Percentiles rank a stretch among this genome's conserved stretches.
Conservation (phyloP, 2,113 vertebrate species). For the Tringa solitaria region DNA sequence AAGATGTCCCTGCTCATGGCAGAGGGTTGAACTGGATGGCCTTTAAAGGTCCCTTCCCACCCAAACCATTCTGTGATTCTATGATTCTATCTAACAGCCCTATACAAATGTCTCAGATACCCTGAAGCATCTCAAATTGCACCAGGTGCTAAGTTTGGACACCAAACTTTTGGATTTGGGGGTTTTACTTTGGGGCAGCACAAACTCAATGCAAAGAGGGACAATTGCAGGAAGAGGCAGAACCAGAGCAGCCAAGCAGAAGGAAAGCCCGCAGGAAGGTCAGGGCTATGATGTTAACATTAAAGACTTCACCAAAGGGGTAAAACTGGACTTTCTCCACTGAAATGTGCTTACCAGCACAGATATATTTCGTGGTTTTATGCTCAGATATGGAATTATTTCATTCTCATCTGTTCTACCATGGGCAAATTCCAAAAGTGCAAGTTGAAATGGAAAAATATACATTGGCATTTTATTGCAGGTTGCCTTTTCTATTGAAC, state of each 20-base stretch:
- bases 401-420: neutral
- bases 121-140: neutral
- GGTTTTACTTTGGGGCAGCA: neutral
- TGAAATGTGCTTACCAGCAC: neutral
- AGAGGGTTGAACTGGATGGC: neutral
- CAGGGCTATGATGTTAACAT: too few species aligned
- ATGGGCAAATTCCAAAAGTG: neutral
- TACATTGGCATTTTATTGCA: neutral
- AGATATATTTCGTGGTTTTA: neutral
- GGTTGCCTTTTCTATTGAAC: neutral
- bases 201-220: neutral
- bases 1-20: neutral
- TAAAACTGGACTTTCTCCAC: neutral
- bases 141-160: neutral
- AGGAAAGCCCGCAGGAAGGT: neutral
- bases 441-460: neutral
- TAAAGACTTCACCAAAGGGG: neutral
- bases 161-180: neutral
- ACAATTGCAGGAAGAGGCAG: neutral
- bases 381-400: neutral
- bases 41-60: neutral
- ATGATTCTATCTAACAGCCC: neutral
- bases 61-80: neutral
- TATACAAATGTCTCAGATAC: neutral
- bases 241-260: neutral